Evolutionary conservation across 1,140 invertebrate genomes (phyloP).

Genomic region (Nephila pilipes): DNA sequence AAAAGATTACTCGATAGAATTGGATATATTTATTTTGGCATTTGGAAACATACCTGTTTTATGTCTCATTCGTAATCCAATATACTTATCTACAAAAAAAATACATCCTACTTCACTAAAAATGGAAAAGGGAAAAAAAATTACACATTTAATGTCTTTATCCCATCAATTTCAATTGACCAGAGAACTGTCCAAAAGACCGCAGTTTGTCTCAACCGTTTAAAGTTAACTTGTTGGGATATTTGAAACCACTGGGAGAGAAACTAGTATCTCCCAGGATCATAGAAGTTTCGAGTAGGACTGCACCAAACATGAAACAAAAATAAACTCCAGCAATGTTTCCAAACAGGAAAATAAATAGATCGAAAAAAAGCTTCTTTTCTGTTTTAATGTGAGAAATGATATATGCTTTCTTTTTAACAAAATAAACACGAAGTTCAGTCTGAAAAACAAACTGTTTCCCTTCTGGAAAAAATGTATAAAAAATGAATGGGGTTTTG

Average conservation of each 20-base stretch:
- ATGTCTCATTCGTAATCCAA: not conserved
- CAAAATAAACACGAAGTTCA: no score
- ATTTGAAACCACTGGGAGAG: not conserved
- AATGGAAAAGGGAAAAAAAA: not conserved
- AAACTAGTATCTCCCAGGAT: not conserved
- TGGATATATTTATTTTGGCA: no score
- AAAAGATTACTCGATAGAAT: not conserved
- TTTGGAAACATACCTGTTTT: not conserved
- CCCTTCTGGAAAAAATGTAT: no score
- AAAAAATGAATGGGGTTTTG: no score
- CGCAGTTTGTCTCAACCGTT: constrained; percentile 1
- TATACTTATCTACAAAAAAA: not conserved
- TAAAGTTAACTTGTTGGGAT: constrained; percentile 22
- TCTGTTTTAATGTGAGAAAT: no score
- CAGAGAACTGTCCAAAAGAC: not conserved
- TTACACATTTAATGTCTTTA: not conserved
- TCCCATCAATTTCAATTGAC: not conserved
- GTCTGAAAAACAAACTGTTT: no score
- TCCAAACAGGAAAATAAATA: not conserved
- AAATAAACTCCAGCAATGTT: not conserved
- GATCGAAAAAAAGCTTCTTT: no score
- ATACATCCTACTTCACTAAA: not conserved
- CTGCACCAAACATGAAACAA: not conserved
- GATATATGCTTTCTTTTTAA: no score
- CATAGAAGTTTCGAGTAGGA: not conserved